A percentile compares a stretch with the other conserved stretches of the same genome.
phyloP scores from a whole-genome alignment of 2,113 vertebrate genomes.

The Dipodomys spectabilis region DNA sequence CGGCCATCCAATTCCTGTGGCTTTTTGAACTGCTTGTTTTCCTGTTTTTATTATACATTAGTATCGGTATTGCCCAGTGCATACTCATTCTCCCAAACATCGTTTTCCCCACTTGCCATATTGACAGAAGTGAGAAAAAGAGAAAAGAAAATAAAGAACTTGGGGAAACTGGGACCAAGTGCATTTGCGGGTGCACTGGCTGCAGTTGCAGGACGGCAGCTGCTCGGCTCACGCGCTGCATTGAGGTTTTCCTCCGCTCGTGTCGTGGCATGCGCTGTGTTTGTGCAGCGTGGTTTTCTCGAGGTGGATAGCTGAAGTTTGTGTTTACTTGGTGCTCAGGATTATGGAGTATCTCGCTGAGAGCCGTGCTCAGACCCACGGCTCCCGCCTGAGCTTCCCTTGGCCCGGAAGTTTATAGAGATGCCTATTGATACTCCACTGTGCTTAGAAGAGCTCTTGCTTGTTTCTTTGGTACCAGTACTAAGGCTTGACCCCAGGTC shows the following conservation, averaged over 20 bases:
- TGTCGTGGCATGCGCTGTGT: background rate
- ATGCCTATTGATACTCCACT: accelerated
- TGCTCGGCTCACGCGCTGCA: too few species aligned
- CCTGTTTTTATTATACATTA: slow-evolving; percentile 1
- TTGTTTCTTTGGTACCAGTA: background rate
- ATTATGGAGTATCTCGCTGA: background rate
- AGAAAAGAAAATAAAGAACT: background rate
- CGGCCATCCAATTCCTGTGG: background rate
- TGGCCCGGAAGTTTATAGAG: too few species aligned
- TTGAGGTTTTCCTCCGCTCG: background rate
- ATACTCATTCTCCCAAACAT: too few species aligned
- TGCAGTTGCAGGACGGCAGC: too few species aligned
- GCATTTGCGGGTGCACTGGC: background rate
- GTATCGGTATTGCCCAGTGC: background rate
- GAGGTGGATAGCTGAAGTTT: background rate
- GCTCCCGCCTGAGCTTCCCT: too few species aligned
- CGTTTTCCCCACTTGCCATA: background rate
- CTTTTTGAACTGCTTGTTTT: background rate
- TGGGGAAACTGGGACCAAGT: background rate
- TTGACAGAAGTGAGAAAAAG: background rate
- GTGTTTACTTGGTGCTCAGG: background rate
- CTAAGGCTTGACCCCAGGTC: too few species aligned
- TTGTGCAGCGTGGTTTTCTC: background rate
- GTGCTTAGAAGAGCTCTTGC: background rate
- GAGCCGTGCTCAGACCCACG: background rate